Evolutionary conservation across 1,140 invertebrate genomes (phyloP), one percentile per base, ranked within the genome.

Genomic region (Drosophila subobscura): DNA sequence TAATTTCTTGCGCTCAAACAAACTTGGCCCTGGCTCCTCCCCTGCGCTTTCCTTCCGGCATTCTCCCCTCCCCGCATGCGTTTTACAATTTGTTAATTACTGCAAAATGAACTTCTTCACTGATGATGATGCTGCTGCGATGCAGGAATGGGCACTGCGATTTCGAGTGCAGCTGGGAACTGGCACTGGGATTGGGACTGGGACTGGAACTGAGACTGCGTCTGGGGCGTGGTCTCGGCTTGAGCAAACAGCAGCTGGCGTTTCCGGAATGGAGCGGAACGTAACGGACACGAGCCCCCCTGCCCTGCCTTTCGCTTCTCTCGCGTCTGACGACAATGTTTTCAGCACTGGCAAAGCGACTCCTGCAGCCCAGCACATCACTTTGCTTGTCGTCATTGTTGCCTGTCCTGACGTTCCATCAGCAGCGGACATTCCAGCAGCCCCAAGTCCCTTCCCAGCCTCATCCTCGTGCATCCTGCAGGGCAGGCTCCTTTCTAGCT

Each of bases 1-100:
- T 85, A 86, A 88, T 86, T 86, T 72, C 70, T 78, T 61, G 52
- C 74, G 61, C 77, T 85, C 70, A 78, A 86, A 77, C 83, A 86
- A 86, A 86, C 81, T 86, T 86, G 70, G 53, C 27, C 37, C 25
- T 46, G n/a, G 10, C 42, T 46, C 40, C 42, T 12, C n/a, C 1
- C n/a, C 4, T 27, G 0, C 5, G 16, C 29, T 40, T 22, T 29
- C 37, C 7, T 37, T 40, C 16, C 10, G 33, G 1, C 10, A 37
- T 37, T 37, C 56, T 7, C 16, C 16, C 16, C 16, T 20, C 41
- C 49, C 56, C 54, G 46, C 57, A 49, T 77, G 70, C 73, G 54
- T 77, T 86, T 89, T 72, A 86, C 83, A 88, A 88, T 88, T 88
- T 88, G 83, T 88, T 88, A 88, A 88, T 88, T 88, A 88, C 83